Conservation (phyloP, 1,140 invertebrate species). For the Brachionus plicatilis region DNA sequence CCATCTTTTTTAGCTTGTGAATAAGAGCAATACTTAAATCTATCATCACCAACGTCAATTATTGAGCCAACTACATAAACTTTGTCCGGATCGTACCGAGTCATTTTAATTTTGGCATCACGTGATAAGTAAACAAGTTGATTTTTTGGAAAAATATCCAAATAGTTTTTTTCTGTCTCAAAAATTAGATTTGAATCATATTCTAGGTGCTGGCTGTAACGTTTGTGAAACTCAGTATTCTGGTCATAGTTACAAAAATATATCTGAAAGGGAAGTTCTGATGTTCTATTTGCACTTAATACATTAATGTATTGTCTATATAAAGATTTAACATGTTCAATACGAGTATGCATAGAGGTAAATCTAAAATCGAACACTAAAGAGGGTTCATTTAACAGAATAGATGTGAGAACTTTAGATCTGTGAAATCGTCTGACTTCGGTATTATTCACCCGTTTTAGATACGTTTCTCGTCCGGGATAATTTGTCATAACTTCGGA, state of each 20-base stretch:
- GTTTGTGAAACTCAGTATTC: slow-evolving; percentile 18
- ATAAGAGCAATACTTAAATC: slow-evolving; percentile 31
- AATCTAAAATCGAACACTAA: slow-evolving; percentile 31
- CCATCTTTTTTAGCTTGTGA: slow-evolving; percentile 26
- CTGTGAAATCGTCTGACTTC: background rate
- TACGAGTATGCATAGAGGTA: background rate
- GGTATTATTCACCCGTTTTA: background rate
- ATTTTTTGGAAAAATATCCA: slow-evolving; percentile 41
- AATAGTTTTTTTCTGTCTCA: slow-evolving; percentile 25
- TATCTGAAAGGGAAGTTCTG: background rate
- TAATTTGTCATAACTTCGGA: slow-evolving; percentile 9
- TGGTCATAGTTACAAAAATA: slow-evolving; percentile 37
- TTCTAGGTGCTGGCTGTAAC: background rate
- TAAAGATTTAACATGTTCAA: slow-evolving; percentile 26
- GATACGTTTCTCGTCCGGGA: background rate
- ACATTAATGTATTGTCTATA: slow-evolving; percentile 35
- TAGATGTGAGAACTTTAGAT: background rate
- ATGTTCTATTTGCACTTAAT: background rate
- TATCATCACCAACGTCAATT: slow-evolving; percentile 43
- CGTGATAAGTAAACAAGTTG: slow-evolving; percentile 43
- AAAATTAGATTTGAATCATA: slow-evolving; percentile 8
- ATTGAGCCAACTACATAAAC: slow-evolving; percentile 45
- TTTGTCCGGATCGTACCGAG: slow-evolving; percentile 40
- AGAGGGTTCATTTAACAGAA: background rate
- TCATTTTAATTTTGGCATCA: slow-evolving; percentile 39